Conservation (phyloP, 2,888 invertebrate genomes). For the Latrodectus hesperus region DNA sequence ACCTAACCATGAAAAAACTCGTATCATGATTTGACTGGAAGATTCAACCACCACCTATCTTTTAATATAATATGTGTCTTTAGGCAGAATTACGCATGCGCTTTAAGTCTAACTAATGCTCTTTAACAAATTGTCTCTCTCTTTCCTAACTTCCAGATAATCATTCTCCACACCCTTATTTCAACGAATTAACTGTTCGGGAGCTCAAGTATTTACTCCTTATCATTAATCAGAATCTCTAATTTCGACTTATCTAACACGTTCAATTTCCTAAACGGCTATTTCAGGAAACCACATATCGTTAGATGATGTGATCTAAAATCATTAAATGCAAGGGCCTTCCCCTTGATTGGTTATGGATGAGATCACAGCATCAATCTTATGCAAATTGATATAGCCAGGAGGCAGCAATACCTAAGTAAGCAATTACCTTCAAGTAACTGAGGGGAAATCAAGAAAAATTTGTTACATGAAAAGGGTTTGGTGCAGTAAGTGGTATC, state of each 20-base stretch:
- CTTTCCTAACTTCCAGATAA: slow-evolving; percentile 9
- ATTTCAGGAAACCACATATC: too few relatives aligned
- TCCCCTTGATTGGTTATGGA: too few relatives aligned
- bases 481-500: too few relatives aligned
- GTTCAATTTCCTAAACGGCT: background rate
- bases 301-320: too few relatives aligned
- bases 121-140: background rate
- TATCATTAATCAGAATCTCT: slow-evolving; percentile 24
- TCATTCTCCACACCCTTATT: slow-evolving; percentile 29
- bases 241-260: slow-evolving; percentile 8
- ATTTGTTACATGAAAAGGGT: too few relatives aligned
- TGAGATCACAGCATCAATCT: too few relatives aligned
- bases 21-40: background rate
- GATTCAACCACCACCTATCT: background rate
- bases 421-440: too few relatives aligned
- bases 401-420: too few relatives aligned
- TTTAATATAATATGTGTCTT: background rate
- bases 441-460: too few relatives aligned
- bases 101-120: background rate
- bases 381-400: too few relatives aligned
- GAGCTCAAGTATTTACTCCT: background rate
- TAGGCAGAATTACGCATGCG: slow-evolving; percentile 9
- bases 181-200: slow-evolving; percentile 4
- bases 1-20: too few relatives aligned
- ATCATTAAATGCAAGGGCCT: too few relatives aligned